Conservation (phyloP, 2,888 invertebrate species). For the Idaea biselata region DNA sequence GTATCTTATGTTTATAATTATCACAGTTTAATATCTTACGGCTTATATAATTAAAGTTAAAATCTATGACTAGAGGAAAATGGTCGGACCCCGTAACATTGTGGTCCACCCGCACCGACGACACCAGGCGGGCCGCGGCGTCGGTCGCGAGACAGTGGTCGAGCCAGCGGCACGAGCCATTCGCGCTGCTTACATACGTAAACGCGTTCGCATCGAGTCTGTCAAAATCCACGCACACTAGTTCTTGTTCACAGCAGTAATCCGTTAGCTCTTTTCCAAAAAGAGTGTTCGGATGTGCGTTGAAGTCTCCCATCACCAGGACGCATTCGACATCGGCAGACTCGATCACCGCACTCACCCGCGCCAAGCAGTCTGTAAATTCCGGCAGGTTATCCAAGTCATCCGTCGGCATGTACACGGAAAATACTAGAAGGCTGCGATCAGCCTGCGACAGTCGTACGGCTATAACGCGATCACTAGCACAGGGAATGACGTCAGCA, state of each 20-base stretch:
- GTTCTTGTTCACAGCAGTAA: constrained; percentile 21
- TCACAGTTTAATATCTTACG: constrained; percentile 5
- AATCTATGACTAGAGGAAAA: constrained; percentile 15
- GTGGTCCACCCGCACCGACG: constrained; percentile 10
- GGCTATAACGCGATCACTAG: constrained; percentile 4
- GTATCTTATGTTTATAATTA: not conserved
- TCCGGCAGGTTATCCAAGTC: constrained; percentile 23
- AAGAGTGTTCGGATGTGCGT: constrained; percentile 24
- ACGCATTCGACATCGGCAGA: constrained; percentile 10
- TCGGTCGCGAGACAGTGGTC: constrained; percentile 22
- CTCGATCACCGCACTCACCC: constrained; percentile 24
- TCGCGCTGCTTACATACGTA: constrained; percentile 26
- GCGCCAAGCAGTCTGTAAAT: constrained; percentile 25
- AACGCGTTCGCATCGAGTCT: constrained; percentile 16
- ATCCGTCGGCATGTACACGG: constrained; percentile 32
- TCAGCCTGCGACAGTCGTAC: not conserved
- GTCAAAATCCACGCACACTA: constrained; percentile 22
- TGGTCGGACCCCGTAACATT: constrained; percentile 19
- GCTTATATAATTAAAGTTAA: constrained; percentile 14
- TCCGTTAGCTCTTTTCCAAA: constrained; percentile 20
- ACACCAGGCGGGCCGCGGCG: constrained; percentile 9
- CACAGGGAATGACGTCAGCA: constrained; percentile 14
- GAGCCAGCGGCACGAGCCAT: constrained; percentile 24
- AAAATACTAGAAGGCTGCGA: constrained; percentile 19
- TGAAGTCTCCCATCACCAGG: constrained; percentile 25